Evolutionary conservation across 2,888 invertebrate genomes (phyloP).

Genomic region (Pemphredon lugubris): DNA sequence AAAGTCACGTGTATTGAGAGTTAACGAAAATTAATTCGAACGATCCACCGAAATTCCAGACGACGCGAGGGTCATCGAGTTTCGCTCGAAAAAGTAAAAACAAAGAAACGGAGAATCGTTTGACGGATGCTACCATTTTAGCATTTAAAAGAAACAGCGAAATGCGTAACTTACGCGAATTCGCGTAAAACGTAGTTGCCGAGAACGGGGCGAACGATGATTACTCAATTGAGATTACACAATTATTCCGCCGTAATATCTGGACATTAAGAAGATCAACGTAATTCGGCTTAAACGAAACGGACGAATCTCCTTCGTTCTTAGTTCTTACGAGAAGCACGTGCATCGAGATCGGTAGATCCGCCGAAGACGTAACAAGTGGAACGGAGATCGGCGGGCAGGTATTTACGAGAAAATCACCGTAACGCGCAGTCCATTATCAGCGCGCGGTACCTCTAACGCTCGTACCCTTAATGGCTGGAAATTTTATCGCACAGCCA

Average conservation of each 20-base stretch:
- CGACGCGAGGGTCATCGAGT: no score
- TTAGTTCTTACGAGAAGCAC: no score
- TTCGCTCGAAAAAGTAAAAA: no score
- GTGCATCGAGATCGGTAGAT: conserved; percentile 7
- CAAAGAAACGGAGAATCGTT: no score
- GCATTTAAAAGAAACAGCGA: no score
- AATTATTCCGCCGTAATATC: background rate
- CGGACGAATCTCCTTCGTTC: background rate
- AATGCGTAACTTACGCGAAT: no score
- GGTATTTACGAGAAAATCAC: conserved; percentile 52
- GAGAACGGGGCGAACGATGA: no score
- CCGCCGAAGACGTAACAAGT: conserved; percentile 52
- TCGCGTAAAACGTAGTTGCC: no score
- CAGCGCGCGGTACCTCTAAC: conserved; percentile 21
- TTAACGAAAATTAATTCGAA: no score
- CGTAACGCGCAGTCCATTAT: conserved; percentile 46
- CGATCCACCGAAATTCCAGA: no score
- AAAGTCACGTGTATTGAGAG: no score
- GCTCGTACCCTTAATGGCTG: conserved; percentile 51
- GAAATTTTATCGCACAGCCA: conserved; percentile 59
- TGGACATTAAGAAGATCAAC: background rate
- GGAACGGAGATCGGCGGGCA: conserved; percentile 38
- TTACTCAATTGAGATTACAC: background rate
- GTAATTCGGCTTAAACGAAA: background rate
- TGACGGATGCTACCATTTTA: no score